A percentile compares a stretch with the other conserved stretches of the same genome.
phyloP scores from a whole-genome alignment of 2,797 vertebrate genomes.

The Coccyzus lansbergi region DNA sequence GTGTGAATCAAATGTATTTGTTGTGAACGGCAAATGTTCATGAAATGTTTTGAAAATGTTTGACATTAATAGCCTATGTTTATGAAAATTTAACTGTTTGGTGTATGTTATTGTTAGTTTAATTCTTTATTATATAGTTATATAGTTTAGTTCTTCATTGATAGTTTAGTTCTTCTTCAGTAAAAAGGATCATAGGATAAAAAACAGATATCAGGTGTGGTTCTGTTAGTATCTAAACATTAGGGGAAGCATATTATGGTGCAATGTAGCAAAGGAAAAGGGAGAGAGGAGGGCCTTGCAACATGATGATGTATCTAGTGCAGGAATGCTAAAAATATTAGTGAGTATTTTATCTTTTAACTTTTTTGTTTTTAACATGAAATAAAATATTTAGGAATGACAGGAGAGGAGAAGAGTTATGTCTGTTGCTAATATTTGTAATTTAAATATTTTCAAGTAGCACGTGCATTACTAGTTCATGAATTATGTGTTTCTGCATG shows the following conservation, averaged over 20 bases:
- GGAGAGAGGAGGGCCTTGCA: background rate
- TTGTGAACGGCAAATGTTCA: background rate
- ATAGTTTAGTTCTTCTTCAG: background rate
- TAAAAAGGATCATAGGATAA: background rate
- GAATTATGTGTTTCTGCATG: background rate
- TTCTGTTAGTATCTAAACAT: background rate
- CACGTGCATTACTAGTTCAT: background rate
- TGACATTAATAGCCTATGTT: background rate
- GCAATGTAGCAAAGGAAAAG: background rate
- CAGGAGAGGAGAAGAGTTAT: background rate
- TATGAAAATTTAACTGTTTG: background rate
- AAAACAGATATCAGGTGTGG: background rate
- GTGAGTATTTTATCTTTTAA: background rate
- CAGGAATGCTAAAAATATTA: background rate
- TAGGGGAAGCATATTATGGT: background rate
- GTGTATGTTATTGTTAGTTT: background rate
- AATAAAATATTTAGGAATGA: background rate
- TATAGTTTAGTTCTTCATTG: background rate
- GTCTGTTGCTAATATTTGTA: background rate
- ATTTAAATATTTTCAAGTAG: background rate
- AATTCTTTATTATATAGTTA: background rate
- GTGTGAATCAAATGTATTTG: background rate
- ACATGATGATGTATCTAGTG: background rate
- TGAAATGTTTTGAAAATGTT: background rate
- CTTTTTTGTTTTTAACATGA: background rate